Evolutionary conservation across 1,140 invertebrate species (phyloP).

Genomic region (Campoletis sonorensis): DNA sequence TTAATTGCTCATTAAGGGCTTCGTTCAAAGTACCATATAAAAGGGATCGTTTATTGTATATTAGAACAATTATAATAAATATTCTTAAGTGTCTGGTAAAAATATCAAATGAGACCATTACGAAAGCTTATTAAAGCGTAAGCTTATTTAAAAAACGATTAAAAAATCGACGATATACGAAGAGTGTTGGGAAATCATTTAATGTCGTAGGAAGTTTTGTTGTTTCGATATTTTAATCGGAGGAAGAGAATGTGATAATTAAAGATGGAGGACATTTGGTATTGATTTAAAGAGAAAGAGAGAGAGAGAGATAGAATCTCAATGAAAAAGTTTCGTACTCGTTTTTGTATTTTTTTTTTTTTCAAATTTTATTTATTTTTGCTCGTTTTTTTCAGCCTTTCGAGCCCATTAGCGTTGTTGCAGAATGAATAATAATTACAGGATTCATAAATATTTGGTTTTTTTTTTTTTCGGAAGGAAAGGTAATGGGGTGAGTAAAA

Average conservation of each 20-base stretch:
- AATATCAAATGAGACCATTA: not conserved
- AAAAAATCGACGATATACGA: conserved; percentile 1
- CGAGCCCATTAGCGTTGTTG: not conserved
- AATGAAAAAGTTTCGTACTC: not conserved
- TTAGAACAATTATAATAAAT: not conserved
- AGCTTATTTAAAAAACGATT: conserved; percentile 7
- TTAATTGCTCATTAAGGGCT: not conserved
- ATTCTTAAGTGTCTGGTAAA: not conserved
- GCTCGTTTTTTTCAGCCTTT: not conserved
- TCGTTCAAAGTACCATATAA: not conserved
- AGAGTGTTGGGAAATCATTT: not conserved
- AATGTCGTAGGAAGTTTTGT: not conserved
- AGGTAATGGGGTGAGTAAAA: not conserved
- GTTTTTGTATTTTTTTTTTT: not conserved
- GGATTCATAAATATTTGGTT: not conserved
- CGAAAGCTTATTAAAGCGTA: conserved; percentile 1
- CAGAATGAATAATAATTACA: conserved; percentile 11
- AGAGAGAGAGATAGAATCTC: not conserved
- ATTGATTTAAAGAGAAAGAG: not conserved
- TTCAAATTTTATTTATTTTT: not conserved
- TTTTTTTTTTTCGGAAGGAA: not conserved
- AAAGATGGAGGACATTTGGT: not conserved
- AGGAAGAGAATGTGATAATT: conserved; percentile 3
- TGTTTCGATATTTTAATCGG: not conserved
- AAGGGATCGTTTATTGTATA: not conserved